These are phyloP conservation scores for Sericinus montela DNA, from an alignment of 2,888 invertebrate genomes.

Conservation along the genomic window DNA sequence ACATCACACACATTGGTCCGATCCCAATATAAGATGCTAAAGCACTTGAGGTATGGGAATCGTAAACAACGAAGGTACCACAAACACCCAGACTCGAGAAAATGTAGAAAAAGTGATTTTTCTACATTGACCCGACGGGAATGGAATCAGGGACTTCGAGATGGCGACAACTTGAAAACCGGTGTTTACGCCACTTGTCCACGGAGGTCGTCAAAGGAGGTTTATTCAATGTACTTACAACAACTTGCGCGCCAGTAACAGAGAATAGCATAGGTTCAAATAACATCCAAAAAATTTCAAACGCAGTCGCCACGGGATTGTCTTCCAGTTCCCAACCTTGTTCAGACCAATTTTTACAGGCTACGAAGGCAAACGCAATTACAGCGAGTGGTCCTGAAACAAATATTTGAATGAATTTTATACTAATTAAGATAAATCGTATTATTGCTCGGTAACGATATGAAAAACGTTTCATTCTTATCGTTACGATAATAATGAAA, in stretches of 20 bases:
- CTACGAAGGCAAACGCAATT: slow-evolving; percentile 90
- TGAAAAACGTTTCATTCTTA: neutral
- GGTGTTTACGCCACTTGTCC: too few species aligned
- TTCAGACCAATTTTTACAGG: slow-evolving; percentile 88
- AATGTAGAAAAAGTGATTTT: too few species aligned
- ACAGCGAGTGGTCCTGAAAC: slow-evolving; percentile 88
- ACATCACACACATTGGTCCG: too few species aligned
- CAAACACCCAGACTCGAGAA: too few species aligned
- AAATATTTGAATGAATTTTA: too few species aligned
- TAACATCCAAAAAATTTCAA: slow-evolving; percentile 96
- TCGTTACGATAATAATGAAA: neutral
- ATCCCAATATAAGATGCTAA: too few species aligned
- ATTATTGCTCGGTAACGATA: neutral
- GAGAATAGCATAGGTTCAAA: slow-evolving; percentile 97
- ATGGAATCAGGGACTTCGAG: too few species aligned
- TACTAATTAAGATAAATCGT: neutral
- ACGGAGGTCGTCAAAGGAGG: too few species aligned
- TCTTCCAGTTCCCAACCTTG: slow-evolving; percentile 93
- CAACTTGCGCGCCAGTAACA: slow-evolving; percentile 94
- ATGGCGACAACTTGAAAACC: too few species aligned
- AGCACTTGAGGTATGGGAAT: too few species aligned
- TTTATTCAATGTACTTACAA: slow-evolving; percentile 56
- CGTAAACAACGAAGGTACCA: too few species aligned
- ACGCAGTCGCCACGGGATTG: slow-evolving; percentile 91
- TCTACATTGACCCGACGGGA: too few species aligned